Evolutionary conservation across 2,113 vertebrate genomes (phyloP).

Genomic region (Eptesicus fuscus): DNA sequence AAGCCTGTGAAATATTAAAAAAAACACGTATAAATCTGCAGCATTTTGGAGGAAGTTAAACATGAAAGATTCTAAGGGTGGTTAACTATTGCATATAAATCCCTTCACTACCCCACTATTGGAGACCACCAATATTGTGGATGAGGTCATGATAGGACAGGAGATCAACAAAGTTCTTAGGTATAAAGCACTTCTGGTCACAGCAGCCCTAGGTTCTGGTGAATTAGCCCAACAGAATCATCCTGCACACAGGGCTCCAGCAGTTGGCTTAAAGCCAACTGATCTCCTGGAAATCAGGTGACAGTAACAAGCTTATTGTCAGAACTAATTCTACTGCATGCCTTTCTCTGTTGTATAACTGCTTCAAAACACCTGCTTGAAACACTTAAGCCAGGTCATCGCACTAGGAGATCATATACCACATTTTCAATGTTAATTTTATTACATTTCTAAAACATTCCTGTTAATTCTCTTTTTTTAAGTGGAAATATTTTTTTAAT

Average conservation of each 20-base stretch:
- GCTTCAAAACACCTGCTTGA: neutral
- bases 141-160: neutral
- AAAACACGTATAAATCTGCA: conserved; percentile 6
- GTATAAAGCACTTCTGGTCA: neutral
- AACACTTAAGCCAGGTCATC: neutral
- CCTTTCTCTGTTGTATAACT: neutral
- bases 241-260: neutral
- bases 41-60: conserved; percentile 14
- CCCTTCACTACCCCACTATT: neutral
- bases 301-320: neutral
- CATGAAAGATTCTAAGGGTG: neutral
- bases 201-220: neutral
- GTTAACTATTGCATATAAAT: neutral
- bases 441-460: conserved; percentile 24
- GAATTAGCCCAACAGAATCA: neutral
- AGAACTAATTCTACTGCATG: neutral
- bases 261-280: neutral
- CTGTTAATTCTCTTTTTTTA: neutral
- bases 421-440: neutral
- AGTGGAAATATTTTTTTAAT: no score
- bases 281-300: neutral
- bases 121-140: neutral
- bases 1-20: conserved; percentile 80
- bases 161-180: neutral
- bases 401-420: neutral